phyloP scores from a whole-genome alignment of 2,888 invertebrate species.

The Nomada hirtipes region DNA sequence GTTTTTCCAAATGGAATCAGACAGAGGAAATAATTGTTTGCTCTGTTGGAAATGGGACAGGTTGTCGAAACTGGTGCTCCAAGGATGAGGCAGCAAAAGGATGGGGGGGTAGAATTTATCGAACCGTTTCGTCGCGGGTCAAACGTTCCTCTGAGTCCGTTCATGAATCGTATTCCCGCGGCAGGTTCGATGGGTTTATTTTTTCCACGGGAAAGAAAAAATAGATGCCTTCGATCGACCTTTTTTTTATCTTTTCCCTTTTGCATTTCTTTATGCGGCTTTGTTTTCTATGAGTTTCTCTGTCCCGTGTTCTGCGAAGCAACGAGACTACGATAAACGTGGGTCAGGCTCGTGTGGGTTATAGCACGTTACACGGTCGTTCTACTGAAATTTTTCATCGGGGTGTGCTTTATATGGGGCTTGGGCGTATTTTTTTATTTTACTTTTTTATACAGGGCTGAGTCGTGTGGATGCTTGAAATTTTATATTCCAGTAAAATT shows the following conservation, averaged over 20 bases:
- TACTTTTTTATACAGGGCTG: too few relatives aligned
- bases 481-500: too few relatives aligned
- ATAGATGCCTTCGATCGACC: constrained; percentile 22
- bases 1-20: constrained; percentile 40
- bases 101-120: constrained; percentile 39
- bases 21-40: constrained; percentile 48
- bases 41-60: constrained; percentile 39
- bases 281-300: background rate
- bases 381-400: too few relatives aligned
- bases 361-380: too few relatives aligned
- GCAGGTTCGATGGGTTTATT: constrained; percentile 37
- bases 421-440: too few relatives aligned
- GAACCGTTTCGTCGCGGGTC: constrained; percentile 49
- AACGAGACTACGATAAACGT: too few relatives aligned
- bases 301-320: background rate
- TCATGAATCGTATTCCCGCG: constrained; percentile 56
- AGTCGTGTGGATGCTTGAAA: too few relatives aligned
- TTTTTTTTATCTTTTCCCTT: background rate
- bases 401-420: too few relatives aligned
- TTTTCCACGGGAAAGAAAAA: constrained; percentile 3
- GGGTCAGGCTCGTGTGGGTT: too few relatives aligned
- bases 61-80: constrained; percentile 14
- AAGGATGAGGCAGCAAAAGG: background rate
- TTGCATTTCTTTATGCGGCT: background rate
- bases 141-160: constrained; percentile 44